These are phyloP conservation scores for Nematostella vectensis DNA, from an alignment of 92 coral and sea anemone species.

Conservation along the genomic window DNA sequence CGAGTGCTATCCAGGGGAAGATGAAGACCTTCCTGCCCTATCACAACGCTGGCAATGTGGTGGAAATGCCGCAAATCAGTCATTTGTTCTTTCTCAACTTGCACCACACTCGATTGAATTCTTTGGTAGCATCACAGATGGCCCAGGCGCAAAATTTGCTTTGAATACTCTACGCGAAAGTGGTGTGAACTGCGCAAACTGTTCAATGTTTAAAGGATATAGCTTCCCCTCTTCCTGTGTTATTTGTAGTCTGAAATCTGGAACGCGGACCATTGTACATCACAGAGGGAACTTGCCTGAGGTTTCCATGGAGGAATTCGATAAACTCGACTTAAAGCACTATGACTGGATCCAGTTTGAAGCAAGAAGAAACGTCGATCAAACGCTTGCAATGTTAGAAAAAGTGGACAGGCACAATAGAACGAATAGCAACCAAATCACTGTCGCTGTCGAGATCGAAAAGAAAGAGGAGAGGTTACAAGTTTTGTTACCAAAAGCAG, in stretches of 20 bases:
- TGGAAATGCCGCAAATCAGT: constrained; percentile 78
- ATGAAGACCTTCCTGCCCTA: constrained; percentile 58
- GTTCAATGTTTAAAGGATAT: constrained; percentile 49
- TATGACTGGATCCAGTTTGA: constrained; percentile 87
- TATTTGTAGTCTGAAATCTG: constrained; percentile 41
- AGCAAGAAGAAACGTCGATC: constrained; percentile 57
- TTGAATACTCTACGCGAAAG: constrained; percentile 29
- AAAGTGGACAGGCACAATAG: constrained; percentile 35
- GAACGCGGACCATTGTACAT: constrained; percentile 75
- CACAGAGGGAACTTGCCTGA: constrained; percentile 61
- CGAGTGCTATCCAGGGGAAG: constrained; percentile 73
- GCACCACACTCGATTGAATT: constrained; percentile 55
- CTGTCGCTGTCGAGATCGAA: constrained; percentile 72
- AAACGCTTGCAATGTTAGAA: constrained; percentile 56
- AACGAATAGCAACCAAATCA: constrained; percentile 21
- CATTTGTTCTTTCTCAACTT: constrained; percentile 52
- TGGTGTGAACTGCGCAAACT: constrained; percentile 43
- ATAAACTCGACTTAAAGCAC: constrained; percentile 35
- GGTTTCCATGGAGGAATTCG: constrained; percentile 41
- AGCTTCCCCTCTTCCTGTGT: constrained; percentile 86
- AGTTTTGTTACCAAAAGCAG: constrained; percentile 42
- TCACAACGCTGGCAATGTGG: constrained; percentile 74
- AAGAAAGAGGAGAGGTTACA: constrained; percentile 36
- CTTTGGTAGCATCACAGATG: constrained; percentile 53
- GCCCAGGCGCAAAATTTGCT: constrained; percentile 52